These are phyloP conservation scores for Aulostomus chinensis DNA, from an alignment of 2,797 vertebrate species.

Conservation along the genomic window DNA sequence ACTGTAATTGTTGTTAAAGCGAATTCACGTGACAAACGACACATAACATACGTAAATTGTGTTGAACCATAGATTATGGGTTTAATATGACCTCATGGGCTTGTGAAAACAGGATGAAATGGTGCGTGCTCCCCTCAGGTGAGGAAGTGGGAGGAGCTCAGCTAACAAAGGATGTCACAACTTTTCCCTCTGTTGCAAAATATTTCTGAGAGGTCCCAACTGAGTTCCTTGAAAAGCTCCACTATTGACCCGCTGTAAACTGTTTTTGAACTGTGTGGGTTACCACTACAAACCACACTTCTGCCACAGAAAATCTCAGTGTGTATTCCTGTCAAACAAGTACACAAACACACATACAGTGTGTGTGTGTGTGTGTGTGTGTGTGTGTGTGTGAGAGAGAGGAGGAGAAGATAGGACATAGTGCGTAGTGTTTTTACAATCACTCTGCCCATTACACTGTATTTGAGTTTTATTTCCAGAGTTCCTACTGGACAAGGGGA, in stretches of 20 bases:
- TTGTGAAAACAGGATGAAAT: constrained; percentile 30
- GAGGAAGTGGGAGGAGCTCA: constrained; percentile 44
- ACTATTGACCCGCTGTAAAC: neutral
- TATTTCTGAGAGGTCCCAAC: constrained; percentile 29
- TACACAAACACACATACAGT: too few relatives aligned
- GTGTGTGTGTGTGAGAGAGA: too few relatives aligned
- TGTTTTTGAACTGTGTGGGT: neutral
- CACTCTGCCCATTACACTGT: too few relatives aligned
- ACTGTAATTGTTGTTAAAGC: neutral
- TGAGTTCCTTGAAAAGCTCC: constrained; percentile 21
- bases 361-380: too few relatives aligned
- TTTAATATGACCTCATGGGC: constrained; percentile 10
- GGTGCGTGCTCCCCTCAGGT: constrained; percentile 30
- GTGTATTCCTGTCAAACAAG: too few relatives aligned
- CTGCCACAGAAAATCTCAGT: neutral
- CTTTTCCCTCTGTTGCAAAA: constrained; percentile 47
- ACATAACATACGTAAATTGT: neutral
- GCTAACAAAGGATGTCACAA: constrained; percentile 53
- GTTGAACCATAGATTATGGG: neutral
- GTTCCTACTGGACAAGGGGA: too few relatives aligned
- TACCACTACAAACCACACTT: neutral
- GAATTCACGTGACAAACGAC: too few relatives aligned
- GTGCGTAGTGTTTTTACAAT: too few relatives aligned
- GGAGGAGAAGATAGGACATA: too few relatives aligned
- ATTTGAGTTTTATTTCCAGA: too few relatives aligned